Percentiles rank a stretch among this genome's conserved stretches.
These are phyloP conservation scores for Spheniscus humboldti DNA, from an alignment of 2,797 vertebrate species.

Conservation along the genomic window DNA sequence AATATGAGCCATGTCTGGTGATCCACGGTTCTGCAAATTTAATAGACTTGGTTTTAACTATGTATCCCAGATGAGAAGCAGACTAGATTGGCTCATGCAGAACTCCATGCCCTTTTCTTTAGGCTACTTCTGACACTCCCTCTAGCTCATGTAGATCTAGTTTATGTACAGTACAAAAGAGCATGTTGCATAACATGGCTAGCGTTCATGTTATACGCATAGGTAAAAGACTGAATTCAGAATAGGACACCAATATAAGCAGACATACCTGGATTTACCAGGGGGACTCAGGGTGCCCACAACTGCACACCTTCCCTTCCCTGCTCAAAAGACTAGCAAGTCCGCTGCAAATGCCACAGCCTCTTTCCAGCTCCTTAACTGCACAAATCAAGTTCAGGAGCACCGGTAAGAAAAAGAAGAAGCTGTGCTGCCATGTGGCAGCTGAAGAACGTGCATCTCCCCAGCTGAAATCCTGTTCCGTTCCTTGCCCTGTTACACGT, in stretches of 20 bases:
- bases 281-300: not conserved
- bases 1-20: not conserved
- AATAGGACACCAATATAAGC: not conserved
- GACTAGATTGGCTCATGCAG: not conserved
- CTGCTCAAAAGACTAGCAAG: not conserved
- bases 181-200: accelerated
- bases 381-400: not conserved
- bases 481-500: not conserved
- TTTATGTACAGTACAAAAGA: not conserved
- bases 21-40: not conserved
- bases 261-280: not conserved
- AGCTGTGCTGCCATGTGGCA: not conserved
- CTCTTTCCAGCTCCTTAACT: not conserved
- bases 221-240: not conserved
- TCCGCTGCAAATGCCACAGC: not conserved
- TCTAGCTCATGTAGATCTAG: not conserved
- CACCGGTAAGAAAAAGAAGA: not conserved
- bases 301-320: not conserved
- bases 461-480: not conserved
- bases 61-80: not conserved
- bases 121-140: not conserved
- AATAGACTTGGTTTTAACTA: not conserved
- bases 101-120: not conserved
- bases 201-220: not conserved
- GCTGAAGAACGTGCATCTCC: not conserved